These are phyloP conservation scores for Protodeltote pygarga DNA, from an alignment of 2,888 invertebrate species.

Conservation along the genomic window DNA sequence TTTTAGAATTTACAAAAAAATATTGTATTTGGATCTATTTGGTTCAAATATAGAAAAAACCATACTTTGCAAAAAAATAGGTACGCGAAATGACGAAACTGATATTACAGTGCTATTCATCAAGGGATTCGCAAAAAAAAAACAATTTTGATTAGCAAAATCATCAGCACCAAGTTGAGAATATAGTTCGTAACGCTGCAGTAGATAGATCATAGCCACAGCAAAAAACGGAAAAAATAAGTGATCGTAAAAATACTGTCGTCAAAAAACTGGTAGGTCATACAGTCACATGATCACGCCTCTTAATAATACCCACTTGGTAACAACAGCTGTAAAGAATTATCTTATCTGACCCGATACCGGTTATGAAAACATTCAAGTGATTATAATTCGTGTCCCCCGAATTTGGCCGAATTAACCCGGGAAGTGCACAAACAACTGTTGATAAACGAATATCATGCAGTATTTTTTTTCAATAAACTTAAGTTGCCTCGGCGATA, in stretches of 20 bases:
- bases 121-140: slow-evolving; percentile 24
- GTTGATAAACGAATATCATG: slow-evolving; percentile 30
- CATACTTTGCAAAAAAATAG: too few species aligned
- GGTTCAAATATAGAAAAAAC: too few species aligned
- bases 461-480: slow-evolving; percentile 37
- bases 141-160: slow-evolving; percentile 2
- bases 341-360: slow-evolving; percentile 57
- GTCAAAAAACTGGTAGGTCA: slow-evolving; percentile 21
- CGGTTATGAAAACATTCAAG: slow-evolving; percentile 49
- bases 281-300: slow-evolving; percentile 44
- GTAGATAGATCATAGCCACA: slow-evolving; percentile 1
- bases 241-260: slow-evolving; percentile 12
- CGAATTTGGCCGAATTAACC: slow-evolving; percentile 45
- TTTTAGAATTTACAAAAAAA: too few species aligned
- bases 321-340: slow-evolving; percentile 55
- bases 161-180: slow-evolving; percentile 12
- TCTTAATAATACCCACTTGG: slow-evolving; percentile 49
- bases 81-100: slow-evolving; percentile 30
- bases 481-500: slow-evolving; percentile 10
- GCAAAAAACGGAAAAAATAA: slow-evolving; percentile 17
- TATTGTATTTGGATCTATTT: too few species aligned
- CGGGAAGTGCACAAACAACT: slow-evolving; percentile 51
- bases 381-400: slow-evolving; percentile 44
- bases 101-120: slow-evolving; percentile 27
- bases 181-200: slow-evolving; percentile 22